Base-by-base conservation (phyloP, 2,888 invertebrate genomes). In the Plebejus anna region DNA sequence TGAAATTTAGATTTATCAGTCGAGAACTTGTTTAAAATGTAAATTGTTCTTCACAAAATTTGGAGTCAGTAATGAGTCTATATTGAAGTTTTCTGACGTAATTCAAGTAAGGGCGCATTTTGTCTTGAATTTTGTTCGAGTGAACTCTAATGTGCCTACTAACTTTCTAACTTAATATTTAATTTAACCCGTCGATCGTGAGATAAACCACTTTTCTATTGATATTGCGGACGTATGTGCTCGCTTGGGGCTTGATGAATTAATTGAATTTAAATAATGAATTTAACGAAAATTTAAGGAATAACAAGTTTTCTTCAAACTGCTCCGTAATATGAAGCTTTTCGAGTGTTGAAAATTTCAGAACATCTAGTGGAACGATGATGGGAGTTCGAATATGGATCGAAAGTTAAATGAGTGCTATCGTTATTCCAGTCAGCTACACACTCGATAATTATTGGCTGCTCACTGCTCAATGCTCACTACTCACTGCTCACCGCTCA, bases 11-110 rank as follows among this genome's bases (percentile, higher is more conserved):
- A 42, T 71, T 42, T 42, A 71, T 22, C 22, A 71, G 71, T 42
- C 71, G 38, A 42, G 71, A 71, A 22, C 38, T 71, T 71, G 42
- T 42, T 71, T 71, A 71, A 71, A 71, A 71, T 71, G 71, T 42
- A 71, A 71, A 71, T 71, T 71, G 71, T 42, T 71, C 71, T 71
- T 71, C 42, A 42, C 71, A 42, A 71, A 71, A 71, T 71, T 71
- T 71, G 38, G 71, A 71, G 71, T 71, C 71, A 71, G 71, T 71
- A 38, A 71, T 66, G 66, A 66, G 32, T 71, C 71, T 42, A 71
- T 71, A 42, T 71, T 71, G 38, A 71, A 71, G 71, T 71, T 71
- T 42, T 71, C 70, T 38, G 36, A 38, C 22, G 22, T 22, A 42
- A 71, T 71, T 42, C 38, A 1, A 71, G 42, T 71, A 7, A 70